Evolutionary conservation across 2,888 invertebrate genomes (phyloP).

Genomic region (Meloe dianella): DNA sequence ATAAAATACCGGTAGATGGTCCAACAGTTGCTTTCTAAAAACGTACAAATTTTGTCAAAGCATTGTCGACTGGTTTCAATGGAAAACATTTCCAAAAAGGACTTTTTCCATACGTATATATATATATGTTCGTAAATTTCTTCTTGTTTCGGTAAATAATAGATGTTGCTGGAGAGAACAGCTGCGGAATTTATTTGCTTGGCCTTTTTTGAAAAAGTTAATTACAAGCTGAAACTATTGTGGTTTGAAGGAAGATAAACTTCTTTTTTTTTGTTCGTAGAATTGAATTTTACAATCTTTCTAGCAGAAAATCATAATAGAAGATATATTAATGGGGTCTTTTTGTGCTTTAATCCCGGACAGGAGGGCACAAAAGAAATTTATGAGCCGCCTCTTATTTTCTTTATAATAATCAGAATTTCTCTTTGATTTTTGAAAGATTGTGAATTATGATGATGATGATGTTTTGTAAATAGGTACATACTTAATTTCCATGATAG

Average conservation of each 20-base stretch:
- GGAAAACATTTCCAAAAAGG: slow-evolving; percentile 1
- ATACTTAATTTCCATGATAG: not conserved
- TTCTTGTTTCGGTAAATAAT: not conserved
- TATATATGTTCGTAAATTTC: not conserved
- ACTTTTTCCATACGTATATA: not conserved
- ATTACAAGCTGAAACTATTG: not conserved
- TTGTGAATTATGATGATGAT: not conserved
- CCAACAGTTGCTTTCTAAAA: not conserved
- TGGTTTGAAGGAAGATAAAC: not conserved
- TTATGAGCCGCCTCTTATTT: not conserved
- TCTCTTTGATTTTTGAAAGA: not conserved
- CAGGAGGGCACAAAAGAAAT: not conserved
- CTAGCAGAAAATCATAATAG: not conserved
- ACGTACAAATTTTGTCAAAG: not conserved
- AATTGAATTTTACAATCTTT: slow-evolving; percentile 8
- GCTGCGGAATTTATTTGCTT: not conserved
- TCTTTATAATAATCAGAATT: not conserved
- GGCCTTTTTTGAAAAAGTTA: not conserved
- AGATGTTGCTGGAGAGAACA: not conserved
- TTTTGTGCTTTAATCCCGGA: not conserved
- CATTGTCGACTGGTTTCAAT: not conserved
- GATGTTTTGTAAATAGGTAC: not conserved
- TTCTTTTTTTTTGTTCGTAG: not conserved
- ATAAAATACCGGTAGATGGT: not conserved
- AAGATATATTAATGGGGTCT: not conserved